Evolutionary conservation across 2,113 vertebrate genomes (phyloP), one percentile per base, ranked within the genome.

Genomic region (Thryonomys swinderianus): DNA sequence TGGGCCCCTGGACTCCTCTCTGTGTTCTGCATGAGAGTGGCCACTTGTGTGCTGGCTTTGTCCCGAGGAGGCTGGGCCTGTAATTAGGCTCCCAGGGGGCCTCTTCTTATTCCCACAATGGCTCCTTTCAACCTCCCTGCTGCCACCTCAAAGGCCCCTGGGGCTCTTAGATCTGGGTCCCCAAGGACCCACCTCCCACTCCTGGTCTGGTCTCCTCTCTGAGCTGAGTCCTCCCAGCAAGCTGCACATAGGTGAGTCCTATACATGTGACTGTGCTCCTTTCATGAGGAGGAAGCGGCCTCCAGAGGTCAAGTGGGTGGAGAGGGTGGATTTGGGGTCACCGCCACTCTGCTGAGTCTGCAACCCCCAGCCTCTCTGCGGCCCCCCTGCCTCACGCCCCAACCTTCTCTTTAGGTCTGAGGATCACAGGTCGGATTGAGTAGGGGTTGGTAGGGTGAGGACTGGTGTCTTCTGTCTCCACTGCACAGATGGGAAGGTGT

Each of bases 1-100:
- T 80, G 81, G 55, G 67, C 48, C 48, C 25, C 86, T 83, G 42
- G 23, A 90, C 40, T 73, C 81, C 61, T 76, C 85, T 96, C 25
- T 27, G 86, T 90, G 62, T 89, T 93, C 80, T 27, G 32, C 0
- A 3, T 78, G 69, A 84, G 93, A 96, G 90, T 59, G 82, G 62
- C 51, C 59, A 48, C 88, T 93, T 78, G 82, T 53, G 62, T 2
- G 4, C 57, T 79, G 93, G 78, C 93, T 97, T 85, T 95, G 92
- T 96, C 88, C 84, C 40, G n/a, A 93, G 64, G 80, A 80, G 51
- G 57, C 23, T 40, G 5, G 23, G 92, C 40, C 92, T 93, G 66
- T 92, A 82, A 95, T 93, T 92, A 95, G 92, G n/a, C 59, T 57
- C 42, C 69, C 48, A 3, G 23, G 78, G 32, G 62, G 25, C 18